These are phyloP conservation scores for Ptychochromis oligacanthus DNA, from an alignment of 2,113 vertebrate genomes.

Conservation along the genomic window DNA sequence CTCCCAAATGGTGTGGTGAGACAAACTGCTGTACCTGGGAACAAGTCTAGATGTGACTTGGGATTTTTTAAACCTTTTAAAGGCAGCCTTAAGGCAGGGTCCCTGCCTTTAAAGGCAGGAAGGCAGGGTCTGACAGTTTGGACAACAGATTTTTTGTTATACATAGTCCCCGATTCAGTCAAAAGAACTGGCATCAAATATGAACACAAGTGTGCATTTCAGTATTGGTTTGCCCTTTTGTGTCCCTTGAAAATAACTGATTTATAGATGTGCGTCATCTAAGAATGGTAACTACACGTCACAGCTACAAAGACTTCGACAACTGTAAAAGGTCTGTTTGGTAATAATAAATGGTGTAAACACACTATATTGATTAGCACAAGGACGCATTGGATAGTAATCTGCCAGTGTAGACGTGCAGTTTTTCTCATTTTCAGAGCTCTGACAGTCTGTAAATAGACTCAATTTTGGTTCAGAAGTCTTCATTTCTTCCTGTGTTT, in stretches of 20 bases:
- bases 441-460: not conserved
- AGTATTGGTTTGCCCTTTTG: not conserved
- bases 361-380: not conserved
- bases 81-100: too few species aligned
- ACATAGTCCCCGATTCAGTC: not conserved
- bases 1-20: rapidly evolving
- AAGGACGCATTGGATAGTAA: not conserved
- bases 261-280: not conserved
- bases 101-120: too few species aligned
- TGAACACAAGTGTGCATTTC: not conserved
- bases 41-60: too few species aligned
- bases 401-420: not conserved
- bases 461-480: not conserved
- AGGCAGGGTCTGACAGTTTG: too few species aligned
- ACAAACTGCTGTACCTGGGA: not conserved
- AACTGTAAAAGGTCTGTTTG: not conserved
- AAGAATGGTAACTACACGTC: not conserved
- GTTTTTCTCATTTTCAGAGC: not conserved
- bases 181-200: not conserved
- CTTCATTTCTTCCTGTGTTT: not conserved
- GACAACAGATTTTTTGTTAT: not conserved
- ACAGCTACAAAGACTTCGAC: not conserved
- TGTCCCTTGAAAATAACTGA: rapidly evolving
- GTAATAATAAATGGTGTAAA: not conserved
- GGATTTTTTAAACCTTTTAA: too few species aligned